Evolutionary conservation across 2,113 vertebrate genomes (phyloP).

Genomic region (Pelmatolapia mariae): DNA sequence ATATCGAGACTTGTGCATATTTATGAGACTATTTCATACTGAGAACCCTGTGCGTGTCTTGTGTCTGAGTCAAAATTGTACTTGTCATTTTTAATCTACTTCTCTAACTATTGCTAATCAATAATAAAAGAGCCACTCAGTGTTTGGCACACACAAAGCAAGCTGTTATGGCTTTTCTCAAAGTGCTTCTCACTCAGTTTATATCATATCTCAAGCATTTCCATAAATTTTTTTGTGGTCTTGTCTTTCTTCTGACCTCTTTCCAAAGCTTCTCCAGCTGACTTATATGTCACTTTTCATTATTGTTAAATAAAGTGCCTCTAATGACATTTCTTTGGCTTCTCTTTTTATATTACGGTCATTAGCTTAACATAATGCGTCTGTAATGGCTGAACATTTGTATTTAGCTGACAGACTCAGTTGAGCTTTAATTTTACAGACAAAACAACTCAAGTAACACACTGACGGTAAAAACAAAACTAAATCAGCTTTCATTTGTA

Average conservation of each 20-base stretch:
- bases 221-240: background rate
- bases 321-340: background rate
- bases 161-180: background rate
- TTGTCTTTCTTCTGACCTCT: background rate
- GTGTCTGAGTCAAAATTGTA: conserved; percentile 4
- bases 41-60: conserved; percentile 35
- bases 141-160: background rate
- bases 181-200: background rate
- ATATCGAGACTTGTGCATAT: background rate
- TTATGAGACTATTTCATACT: background rate
- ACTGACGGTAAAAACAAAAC: background rate
- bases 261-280: background rate
- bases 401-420: background rate
- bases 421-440: background rate
- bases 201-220: background rate
- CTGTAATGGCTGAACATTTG: background rate
- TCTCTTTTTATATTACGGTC: background rate
- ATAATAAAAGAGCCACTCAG: conserved; percentile 42
- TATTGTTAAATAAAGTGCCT: background rate
- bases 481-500: background rate
- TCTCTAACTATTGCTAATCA: conserved; percentile 29
- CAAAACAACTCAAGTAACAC: background rate
- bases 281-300: background rate
- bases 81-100: conserved; percentile 40
- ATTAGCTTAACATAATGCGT: background rate